Conservation (phyloP, 1,140 invertebrate genomes). For the Psix sp. region DNA sequence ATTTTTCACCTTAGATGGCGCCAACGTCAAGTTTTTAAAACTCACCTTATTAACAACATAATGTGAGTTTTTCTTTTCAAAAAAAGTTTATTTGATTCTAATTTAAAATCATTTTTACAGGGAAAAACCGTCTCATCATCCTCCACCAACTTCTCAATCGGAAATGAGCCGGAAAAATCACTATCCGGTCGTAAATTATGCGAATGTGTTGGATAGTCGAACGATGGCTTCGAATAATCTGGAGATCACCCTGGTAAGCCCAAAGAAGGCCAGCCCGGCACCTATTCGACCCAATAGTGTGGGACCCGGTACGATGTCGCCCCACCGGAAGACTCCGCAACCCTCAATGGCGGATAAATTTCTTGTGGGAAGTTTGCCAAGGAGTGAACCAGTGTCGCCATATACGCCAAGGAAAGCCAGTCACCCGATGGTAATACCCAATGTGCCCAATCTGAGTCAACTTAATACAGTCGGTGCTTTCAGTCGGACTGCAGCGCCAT, state of each 20-base stretch:
- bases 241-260: constrained; percentile 74
- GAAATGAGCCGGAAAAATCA: constrained; percentile 50
- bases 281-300: constrained; percentile 60
- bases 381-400: constrained; percentile 68
- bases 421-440: constrained; percentile 70
- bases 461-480: constrained; percentile 62
- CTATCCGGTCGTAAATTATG: constrained; percentile 55
- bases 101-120: constrained; percentile 8
- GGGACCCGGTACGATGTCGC: constrained; percentile 36
- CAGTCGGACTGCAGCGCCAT: constrained; percentile 54
- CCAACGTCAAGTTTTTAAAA: too few species aligned
- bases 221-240: constrained; percentile 74
- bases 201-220: constrained; percentile 69
- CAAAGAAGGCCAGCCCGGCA: constrained; percentile 63
- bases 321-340: constrained; percentile 48
- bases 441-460: constrained; percentile 73
- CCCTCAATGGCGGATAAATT: constrained; percentile 66
- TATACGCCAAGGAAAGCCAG: constrained; percentile 71
- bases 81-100: too few species aligned
- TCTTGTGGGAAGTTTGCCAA: constrained; percentile 35
- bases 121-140: constrained; percentile 25
- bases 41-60: too few species aligned
- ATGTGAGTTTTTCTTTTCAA: too few species aligned
- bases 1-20: too few species aligned
- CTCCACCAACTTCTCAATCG: constrained; percentile 5